These are phyloP conservation scores for Pelmatolapia mariae DNA, from an alignment of 2,113 vertebrate species.

Conservation along the genomic window DNA sequence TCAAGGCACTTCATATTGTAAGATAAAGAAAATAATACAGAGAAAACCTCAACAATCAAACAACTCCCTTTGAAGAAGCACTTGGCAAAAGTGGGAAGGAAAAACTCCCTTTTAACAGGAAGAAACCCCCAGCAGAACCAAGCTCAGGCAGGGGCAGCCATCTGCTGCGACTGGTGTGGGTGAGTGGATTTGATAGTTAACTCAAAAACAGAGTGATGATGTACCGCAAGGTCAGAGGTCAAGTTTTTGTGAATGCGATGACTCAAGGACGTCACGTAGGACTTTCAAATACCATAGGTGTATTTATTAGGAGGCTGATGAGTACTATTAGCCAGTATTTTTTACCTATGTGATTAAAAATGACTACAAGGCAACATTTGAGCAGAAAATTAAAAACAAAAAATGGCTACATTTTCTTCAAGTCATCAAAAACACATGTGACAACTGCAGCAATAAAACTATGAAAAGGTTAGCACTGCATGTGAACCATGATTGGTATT, in stretches of 20 bases:
- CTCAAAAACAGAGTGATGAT: fast-evolving
- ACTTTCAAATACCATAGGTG: background rate
- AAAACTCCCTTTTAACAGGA: background rate
- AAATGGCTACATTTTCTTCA: fast-evolving
- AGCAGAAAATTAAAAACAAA: fast-evolving
- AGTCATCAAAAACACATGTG: background rate
- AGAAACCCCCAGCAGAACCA: background rate
- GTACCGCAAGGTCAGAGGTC: fast-evolving
- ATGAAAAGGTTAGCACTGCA: background rate
- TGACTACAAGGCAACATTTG: fast-evolving
- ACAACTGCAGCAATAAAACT: background rate
- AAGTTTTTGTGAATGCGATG: background rate
- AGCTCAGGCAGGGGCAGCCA: background rate
- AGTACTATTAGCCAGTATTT: background rate
- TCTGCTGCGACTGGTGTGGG: background rate
- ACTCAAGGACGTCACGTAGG: background rate
- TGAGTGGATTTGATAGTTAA: background rate
- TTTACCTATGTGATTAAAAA: background rate
- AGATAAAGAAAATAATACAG: background rate
- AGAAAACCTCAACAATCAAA: background rate
- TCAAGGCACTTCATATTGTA: fast-evolving
- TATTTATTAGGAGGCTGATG: background rate
- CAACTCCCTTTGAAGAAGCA: background rate
- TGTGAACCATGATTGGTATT: background rate
- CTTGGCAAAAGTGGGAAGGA: background rate